phyloP scores from a whole-genome alignment of 2,797 vertebrate species.

The Clarias platycephalus region DNA sequence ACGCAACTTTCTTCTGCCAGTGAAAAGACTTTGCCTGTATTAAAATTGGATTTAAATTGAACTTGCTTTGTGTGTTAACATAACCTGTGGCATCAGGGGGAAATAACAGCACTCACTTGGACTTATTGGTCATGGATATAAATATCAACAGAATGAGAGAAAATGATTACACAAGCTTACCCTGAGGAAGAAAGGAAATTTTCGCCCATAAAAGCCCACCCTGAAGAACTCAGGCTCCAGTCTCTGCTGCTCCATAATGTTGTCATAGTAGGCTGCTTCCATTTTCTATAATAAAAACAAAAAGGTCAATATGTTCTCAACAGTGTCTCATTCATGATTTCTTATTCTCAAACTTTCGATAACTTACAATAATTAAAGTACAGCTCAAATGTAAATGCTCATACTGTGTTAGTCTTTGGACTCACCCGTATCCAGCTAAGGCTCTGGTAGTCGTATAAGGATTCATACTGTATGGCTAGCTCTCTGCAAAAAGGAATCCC shows the following conservation, averaged over 20 bases:
- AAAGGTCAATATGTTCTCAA: not conserved
- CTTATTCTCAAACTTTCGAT: slow-evolving; percentile 13
- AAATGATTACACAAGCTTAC: slow-evolving; percentile 71
- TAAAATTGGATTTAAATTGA: slow-evolving; percentile 26
- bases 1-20: not conserved
- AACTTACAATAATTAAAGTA: not conserved
- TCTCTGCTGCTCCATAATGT: slow-evolving; percentile 97
- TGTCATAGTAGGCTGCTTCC: slow-evolving; percentile 98
- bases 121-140: slow-evolving; percentile 27
- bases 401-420: slow-evolving; percentile 15
- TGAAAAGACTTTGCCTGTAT: slow-evolving; percentile 8
- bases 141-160: slow-evolving; percentile 30
- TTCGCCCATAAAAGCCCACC: slow-evolving; percentile 96
- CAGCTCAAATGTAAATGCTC: not conserved
- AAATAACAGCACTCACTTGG: slow-evolving; percentile 12
- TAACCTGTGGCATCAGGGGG: slow-evolving; percentile 8
- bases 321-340: not conserved
- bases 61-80: slow-evolving; percentile 9
- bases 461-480: slow-evolving; percentile 94
- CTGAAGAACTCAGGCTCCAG: slow-evolving; percentile 97
- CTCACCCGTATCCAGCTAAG: slow-evolving; percentile 99
- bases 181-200: slow-evolving; percentile 98
- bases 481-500: slow-evolving; percentile 96
- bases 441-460: slow-evolving; percentile 96
- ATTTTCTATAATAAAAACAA: slow-evolving; percentile 85